These are phyloP conservation scores for Meiosimyza platycephala DNA, from an alignment of 2,888 invertebrate species.

Conservation along the genomic window DNA sequence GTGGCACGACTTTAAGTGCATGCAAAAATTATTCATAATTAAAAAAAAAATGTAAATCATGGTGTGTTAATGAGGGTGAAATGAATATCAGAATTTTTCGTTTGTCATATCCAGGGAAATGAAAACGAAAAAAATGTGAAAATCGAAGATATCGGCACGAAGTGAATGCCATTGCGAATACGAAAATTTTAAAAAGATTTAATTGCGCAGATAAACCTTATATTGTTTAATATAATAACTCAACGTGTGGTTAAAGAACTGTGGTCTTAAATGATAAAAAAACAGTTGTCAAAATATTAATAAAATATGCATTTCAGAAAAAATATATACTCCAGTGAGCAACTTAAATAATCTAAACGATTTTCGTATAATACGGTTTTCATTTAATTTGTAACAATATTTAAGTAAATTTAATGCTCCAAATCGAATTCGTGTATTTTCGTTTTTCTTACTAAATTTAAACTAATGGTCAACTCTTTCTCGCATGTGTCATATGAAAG, in stretches of 20 bases:
- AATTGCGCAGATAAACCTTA: constrained; percentile 8
- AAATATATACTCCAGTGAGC: too few relatives aligned
- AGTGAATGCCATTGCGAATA: neutral
- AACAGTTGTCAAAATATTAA: too few relatives aligned
- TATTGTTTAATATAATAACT: neutral
- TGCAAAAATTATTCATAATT: neutral
- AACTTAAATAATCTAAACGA: neutral
- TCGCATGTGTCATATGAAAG: too few relatives aligned
- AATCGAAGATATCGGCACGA: neutral
- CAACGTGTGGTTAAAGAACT: neutral
- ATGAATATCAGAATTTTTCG: neutral
- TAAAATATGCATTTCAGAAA: too few relatives aligned
- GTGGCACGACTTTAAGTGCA: constrained; percentile 20
- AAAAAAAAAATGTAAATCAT: constrained; percentile 14
- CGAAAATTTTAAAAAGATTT: neutral
- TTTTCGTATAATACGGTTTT: too few relatives aligned
- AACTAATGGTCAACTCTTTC: too few relatives aligned
- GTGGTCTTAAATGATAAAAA: neutral
- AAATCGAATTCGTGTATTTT: too few relatives aligned
- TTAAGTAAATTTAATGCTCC: too few relatives aligned
- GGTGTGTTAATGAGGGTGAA: neutral
- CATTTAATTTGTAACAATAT: too few relatives aligned
- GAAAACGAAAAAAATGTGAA: constrained; percentile 15
- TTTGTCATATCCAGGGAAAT: neutral
- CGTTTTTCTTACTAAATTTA: too few relatives aligned